These are phyloP conservation scores for Zoanthus gigantus DNA, from an alignment of 92 coral and sea anemone species.

Conservation along the genomic window DNA sequence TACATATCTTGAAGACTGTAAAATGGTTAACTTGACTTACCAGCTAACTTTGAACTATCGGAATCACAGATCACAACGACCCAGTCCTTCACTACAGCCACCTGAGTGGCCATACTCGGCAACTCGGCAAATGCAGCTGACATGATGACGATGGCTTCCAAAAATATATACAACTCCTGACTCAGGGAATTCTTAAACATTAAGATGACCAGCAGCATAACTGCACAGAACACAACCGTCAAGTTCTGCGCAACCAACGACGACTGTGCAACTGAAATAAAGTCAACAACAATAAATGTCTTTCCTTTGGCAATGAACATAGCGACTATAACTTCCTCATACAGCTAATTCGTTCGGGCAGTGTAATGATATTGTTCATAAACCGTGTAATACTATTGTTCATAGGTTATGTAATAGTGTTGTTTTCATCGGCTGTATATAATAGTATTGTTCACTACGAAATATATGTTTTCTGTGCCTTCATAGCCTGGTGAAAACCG, in stretches of 20 bases:
- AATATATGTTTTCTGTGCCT: too few species aligned
- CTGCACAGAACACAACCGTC: slow-evolving; percentile 89
- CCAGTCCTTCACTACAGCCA: slow-evolving; percentile 99
- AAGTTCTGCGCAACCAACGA: slow-evolving; percentile 89
- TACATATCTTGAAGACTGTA: background rate
- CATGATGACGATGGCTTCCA: slow-evolving; percentile 73
- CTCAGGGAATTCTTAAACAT: slow-evolving; percentile 45
- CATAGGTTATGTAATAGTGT: too few species aligned
- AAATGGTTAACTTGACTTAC: slow-evolving; percentile 46
- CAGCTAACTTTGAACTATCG: slow-evolving; percentile 82
- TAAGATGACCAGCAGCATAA: slow-evolving; percentile 73
- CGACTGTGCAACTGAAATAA: slow-evolving; percentile 78
- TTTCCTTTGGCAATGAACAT: background rate
- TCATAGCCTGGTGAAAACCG: too few species aligned
- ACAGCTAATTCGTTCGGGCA: too few species aligned
- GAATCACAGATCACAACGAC: slow-evolving; percentile 88
- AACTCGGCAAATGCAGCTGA: slow-evolving; percentile 87
- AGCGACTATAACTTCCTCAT: too few species aligned
- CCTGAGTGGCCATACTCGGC: slow-evolving; percentile 91
- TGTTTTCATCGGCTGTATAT: too few species aligned
- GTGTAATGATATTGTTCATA: too few species aligned
- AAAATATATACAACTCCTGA: slow-evolving; percentile 51
- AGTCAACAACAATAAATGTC: slow-evolving; percentile 1
- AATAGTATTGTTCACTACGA: too few species aligned
- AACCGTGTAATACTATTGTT: too few species aligned